Percentiles rank a stretch among this genome's conserved stretches.
These are phyloP conservation scores for Serinus canaria DNA, from an alignment of 2,113 vertebrate genomes.

Conservation along the genomic window DNA sequence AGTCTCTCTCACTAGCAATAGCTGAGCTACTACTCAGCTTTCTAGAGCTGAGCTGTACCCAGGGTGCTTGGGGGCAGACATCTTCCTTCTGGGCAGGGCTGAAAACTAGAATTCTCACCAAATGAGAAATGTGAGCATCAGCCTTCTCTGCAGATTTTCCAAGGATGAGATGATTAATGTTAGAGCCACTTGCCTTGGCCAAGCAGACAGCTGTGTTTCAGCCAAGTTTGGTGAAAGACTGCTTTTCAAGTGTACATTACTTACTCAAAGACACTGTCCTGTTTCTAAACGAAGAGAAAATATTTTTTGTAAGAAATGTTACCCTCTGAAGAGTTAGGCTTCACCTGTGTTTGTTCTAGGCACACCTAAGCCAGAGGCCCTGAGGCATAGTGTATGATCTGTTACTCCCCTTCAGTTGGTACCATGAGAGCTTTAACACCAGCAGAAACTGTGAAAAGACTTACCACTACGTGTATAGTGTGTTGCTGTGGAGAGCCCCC, in stretches of 20 bases:
- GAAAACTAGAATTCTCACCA: neutral
- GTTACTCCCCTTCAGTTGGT: conserved; percentile 9
- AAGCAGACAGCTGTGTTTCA: neutral
- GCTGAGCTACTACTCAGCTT: neutral
- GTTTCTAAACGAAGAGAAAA: neutral
- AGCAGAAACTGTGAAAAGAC: conserved; percentile 79
- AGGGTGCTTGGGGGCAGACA: neutral
- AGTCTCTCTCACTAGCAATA: neutral
- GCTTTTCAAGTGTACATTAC: neutral
- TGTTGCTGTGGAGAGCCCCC: conserved; percentile 93
- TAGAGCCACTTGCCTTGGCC: neutral
- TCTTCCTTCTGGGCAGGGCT: neutral
- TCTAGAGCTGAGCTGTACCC: neutral
- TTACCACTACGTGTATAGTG: conserved; percentile 99
- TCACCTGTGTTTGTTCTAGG: neutral
- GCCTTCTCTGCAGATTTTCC: neutral
- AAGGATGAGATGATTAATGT: neutral
- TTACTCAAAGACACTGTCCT: neutral
- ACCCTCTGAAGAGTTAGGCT: neutral
- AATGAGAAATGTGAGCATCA: neutral
- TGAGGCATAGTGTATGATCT: neutral
- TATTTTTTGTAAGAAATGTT: neutral
- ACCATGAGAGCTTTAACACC: conserved; percentile 56
- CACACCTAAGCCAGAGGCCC: neutral
- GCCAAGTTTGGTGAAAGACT: neutral